Evolutionary conservation across 2,888 invertebrate genomes (phyloP), one percentile per base, ranked within the genome.

Genomic region (Patella pellucida): DNA sequence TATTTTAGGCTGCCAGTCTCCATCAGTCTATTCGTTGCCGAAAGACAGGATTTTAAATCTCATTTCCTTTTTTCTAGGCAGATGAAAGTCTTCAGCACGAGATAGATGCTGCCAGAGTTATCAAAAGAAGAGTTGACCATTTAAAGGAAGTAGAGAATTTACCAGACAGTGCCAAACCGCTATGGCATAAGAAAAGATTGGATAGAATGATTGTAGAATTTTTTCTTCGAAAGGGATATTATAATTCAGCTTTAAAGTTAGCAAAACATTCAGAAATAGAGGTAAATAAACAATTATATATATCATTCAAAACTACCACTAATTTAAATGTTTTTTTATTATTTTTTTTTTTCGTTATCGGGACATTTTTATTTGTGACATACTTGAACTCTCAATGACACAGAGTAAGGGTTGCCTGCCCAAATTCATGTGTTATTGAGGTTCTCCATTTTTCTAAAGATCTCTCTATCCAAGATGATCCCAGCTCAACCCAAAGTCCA

Each of bases 181-280:
- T 95, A 81, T 97, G 97, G 96, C 94, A 95, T 78, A 94, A 95
- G 81, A 95, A 95, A 81, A 94, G 98, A 52, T 92, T 99, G 74
- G 98, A 99, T 91, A 94, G 99, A 73, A 96, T 99, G 95, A 93
- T 99, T 73, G 96, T 99, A 16, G 99, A 99, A 90, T 98, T 99
- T 91, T 96, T 98, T 88, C 93, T 99, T 27, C 93, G 98, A 76
- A 95, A 96, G 89, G 99, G 99, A 0, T 98, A 97, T 92, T 98
- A 99, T 90, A 96, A 96, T 87, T 95, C 98, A 0, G 99, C 99
- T 0, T 94, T 95, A 81, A 94, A 95, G 87, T 92, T 99, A 50
- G 96, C 97, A 0, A 94, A 95, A 73, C 94, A 95, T 72, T 94
- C 95, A 15, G 89, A 90, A 68, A 90, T 92, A 74, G 91, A 92